Percentiles rank a stretch among this genome's conserved stretches.
Conservation (phyloP, 2,113 vertebrate species). For the Cephalopholis sonnerati region DNA sequence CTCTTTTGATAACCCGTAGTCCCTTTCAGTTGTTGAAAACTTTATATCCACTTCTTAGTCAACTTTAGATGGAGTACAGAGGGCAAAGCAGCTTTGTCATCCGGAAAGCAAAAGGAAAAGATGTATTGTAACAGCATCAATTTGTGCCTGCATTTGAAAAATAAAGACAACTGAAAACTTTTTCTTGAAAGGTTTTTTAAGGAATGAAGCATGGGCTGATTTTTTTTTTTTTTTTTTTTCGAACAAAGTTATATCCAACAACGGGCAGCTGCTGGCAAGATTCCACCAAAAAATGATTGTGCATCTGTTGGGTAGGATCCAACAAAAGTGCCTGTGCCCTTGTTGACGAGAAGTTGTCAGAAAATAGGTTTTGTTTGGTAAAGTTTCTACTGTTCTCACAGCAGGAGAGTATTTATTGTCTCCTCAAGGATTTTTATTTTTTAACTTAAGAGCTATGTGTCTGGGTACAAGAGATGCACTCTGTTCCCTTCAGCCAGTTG, state of each 20-base stretch:
- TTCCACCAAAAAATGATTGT: background rate
- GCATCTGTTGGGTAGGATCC: background rate
- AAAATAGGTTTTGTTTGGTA: slow-evolving; percentile 13
- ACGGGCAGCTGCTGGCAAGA: background rate
- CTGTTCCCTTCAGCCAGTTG: slow-evolving; percentile 14
- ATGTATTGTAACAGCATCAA: background rate
- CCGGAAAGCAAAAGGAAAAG: background rate
- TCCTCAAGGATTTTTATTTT: background rate
- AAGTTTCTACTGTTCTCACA: slow-evolving; percentile 8
- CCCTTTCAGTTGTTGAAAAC: slow-evolving; percentile 18
- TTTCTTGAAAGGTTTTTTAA: background rate
- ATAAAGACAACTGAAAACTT: background rate
- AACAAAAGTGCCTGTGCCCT: background rate
- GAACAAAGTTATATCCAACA: background rate
- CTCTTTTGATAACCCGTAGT: background rate
- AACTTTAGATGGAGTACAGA: background rate
- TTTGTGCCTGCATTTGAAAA: slow-evolving; percentile 7
- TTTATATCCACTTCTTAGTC: background rate
- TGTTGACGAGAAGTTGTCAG: background rate
- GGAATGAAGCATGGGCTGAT: background rate
- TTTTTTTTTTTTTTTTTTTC: background rate
- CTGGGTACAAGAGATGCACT: background rate
- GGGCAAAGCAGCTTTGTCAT: background rate
- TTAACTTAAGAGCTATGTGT: slow-evolving; percentile 11
- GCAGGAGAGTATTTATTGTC: background rate